A percentile compares a stretch with the other conserved stretches of the same genome.
These are phyloP conservation scores for Pterois miles DNA, from an alignment of 2,797 vertebrate species.

Conservation along the genomic window DNA sequence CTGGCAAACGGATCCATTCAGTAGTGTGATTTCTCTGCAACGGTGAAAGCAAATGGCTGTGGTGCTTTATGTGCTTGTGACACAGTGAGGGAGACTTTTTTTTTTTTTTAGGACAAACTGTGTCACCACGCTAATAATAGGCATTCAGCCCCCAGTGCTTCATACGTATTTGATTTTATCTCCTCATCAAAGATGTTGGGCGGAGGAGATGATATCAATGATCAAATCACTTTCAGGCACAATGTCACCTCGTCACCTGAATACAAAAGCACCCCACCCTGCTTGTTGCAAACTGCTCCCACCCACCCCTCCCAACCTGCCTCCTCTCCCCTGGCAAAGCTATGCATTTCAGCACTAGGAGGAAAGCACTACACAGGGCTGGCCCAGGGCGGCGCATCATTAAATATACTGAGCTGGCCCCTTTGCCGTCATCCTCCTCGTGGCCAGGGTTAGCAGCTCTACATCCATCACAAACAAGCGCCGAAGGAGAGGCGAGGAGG, in stretches of 20 bases:
- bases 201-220: conserved; percentile 67
- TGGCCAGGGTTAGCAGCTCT: conserved; percentile 75
- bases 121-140: conserved; percentile 39
- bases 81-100: conserved; percentile 33
- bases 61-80: not conserved
- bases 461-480: conserved; percentile 84
- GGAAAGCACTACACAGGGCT: conserved; percentile 92
- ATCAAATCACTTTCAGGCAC: conserved; percentile 70
- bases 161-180: conserved; percentile 64
- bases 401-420: conserved; percentile 73
- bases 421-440: conserved; percentile 86
- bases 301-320: not conserved
- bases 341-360: conserved; percentile 96
- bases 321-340: conserved; percentile 69
- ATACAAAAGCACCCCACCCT: conserved; percentile 60
- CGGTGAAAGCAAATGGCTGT: conserved; percentile 23
- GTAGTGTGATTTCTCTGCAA: conserved; percentile 79
- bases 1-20: conserved; percentile 86
- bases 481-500: conserved; percentile 81
- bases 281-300: conserved; percentile 7
- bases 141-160: conserved; percentile 32
- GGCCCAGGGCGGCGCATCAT: conserved; percentile 67
- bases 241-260: conserved; percentile 72
- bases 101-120: conserved; percentile 24
- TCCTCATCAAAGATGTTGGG: conserved; percentile 63